Percentiles rank a stretch among this genome's conserved stretches.
phyloP scores from a whole-genome alignment of 2,113 vertebrate genomes.

The Motacilla alba region DNA sequence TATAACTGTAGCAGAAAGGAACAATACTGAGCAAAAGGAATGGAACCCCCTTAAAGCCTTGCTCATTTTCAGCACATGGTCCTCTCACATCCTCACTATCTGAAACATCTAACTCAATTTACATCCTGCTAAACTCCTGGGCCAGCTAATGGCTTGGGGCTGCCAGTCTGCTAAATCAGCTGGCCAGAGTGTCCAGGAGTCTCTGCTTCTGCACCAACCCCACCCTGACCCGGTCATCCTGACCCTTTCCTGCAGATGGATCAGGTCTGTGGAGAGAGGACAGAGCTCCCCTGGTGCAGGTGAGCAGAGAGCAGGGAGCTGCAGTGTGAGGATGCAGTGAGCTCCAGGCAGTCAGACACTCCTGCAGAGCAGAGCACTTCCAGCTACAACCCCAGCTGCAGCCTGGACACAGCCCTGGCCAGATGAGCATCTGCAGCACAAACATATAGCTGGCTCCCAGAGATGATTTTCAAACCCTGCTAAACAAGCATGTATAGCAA shows the following conservation, averaged over 20 bases:
- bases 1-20: background rate
- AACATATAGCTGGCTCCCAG: background rate
- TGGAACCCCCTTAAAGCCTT: background rate
- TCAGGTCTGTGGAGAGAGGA: background rate
- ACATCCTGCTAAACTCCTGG: background rate
- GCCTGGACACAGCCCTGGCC: background rate
- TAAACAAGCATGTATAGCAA: background rate
- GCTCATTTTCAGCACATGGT: background rate
- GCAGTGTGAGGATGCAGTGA: fast-evolving
- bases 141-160: background rate
- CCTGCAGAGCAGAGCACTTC: background rate
- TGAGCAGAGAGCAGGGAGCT: background rate
- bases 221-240: background rate
- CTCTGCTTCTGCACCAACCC: background rate
- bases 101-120: background rate
- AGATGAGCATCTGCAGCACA: background rate
- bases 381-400: background rate
- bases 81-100: background rate
- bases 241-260: background rate
- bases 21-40: background rate
- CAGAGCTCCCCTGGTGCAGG: background rate
- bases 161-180: fast-evolving
- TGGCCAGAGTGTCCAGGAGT: background rate
- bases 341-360: background rate
- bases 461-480: background rate